Evolutionary conservation across 2,797 vertebrate genomes (phyloP), one percentile per base, ranked within the genome.

Genomic region (Pseudochirops corinnae): DNA sequence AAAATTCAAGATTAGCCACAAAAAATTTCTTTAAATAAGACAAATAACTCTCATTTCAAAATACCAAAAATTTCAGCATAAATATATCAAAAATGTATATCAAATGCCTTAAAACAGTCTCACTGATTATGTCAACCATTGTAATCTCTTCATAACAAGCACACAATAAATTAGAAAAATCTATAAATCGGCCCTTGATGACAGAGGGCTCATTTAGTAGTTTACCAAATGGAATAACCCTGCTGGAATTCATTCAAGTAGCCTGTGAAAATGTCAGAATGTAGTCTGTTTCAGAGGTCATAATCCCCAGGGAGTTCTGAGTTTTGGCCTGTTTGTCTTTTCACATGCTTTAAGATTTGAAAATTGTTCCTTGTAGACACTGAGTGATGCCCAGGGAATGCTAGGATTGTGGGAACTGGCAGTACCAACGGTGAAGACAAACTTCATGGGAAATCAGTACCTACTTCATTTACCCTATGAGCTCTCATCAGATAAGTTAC

Each of bases 281-380:
- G 97, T 98, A 98, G 98, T 98, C 98, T 97, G 97, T 97, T 98
- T 98, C 97, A 98, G 97, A 98, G 98, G 99, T 99, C 98, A 98
- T 53, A 67, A 98, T 99, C 98, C 98, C 98, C 95, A 94, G 98
- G 98, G 98, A 98, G 98, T 96, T 98, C 98, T 98, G 98, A 98
- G 98, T 98, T 98, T 98, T 98, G 98, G 98, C 98, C 96, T 98
- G 98, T 97, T 97, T 97, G 98, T 98, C 98, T 98, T 99, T 99
- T 99, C 99, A 99, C 99, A 99, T 99, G 98, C 98, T 98, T 99
- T 98, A 98, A 98, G 98, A 98, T 98, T 98, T 98, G 98, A 99
- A 99, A 99, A 98, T 98, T 98, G 98, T 99, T 99, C 98, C 98
- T 99, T 98, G 98, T 97, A 98, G 98, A 98, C 98, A 98, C 98